phyloP scores from a whole-genome alignment of 1,140 invertebrate genomes.

The Macrostomum lignano region DNA sequence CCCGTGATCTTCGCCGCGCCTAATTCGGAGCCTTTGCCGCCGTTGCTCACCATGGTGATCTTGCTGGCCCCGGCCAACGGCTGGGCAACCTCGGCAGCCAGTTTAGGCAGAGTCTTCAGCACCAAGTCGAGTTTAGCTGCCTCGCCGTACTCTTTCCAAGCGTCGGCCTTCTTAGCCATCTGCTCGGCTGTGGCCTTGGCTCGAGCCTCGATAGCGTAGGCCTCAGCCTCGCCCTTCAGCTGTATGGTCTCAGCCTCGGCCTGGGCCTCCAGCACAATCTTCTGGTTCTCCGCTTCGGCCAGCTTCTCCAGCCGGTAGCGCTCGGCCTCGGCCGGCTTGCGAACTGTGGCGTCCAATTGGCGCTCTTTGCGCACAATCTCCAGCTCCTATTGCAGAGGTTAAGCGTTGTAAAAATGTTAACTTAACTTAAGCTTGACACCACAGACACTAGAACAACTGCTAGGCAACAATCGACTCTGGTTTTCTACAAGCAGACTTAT shows the following conservation, averaged over 20 bases:
- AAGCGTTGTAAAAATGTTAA: no score
- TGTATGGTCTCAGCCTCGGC: constrained; percentile 64
- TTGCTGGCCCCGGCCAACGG: constrained; percentile 68
- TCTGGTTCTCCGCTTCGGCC: constrained; percentile 48
- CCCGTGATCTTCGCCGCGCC: constrained; percentile 69
- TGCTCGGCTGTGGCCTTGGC: constrained; percentile 78
- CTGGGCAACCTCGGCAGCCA: constrained; percentile 74
- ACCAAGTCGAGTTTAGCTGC: constrained; percentile 92
- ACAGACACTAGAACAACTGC: no score
- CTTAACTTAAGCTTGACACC: no score
- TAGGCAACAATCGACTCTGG: no score
- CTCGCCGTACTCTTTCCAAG: constrained; percentile 57
- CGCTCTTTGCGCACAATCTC: constrained; percentile 22
- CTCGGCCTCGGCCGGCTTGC: constrained; percentile 68
- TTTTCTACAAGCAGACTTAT: no score
- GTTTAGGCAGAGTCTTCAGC: constrained; percentile 54
- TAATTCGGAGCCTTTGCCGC: constrained; percentile 46
- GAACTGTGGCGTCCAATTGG: constrained; percentile 60
- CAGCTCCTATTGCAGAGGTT: no score
- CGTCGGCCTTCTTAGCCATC: constrained; percentile 79
- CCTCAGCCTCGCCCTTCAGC: constrained; percentile 54
- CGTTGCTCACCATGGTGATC: constrained; percentile 70
- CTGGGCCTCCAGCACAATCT: constrained; percentile 53
- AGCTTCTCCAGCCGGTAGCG: constrained; percentile 67
- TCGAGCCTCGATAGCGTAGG: constrained; percentile 65